Evolutionary conservation across 64 coral and sea anemone genomes (phyloP).

Genomic region (Pocillopora damicornis): DNA sequence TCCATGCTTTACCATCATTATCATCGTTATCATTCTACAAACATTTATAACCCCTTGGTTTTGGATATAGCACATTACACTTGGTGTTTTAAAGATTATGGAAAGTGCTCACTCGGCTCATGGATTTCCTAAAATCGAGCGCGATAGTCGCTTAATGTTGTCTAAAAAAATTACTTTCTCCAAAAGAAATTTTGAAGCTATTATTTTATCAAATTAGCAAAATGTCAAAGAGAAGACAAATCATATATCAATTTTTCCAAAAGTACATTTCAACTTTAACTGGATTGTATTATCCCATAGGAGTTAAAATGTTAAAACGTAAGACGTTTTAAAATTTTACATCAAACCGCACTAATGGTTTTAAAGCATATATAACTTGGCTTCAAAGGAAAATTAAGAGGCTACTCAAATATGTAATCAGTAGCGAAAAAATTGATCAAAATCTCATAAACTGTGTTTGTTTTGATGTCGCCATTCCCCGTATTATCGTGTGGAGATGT

Average conservation of each 20-base stretch:
- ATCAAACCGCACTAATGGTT: too few species aligned
- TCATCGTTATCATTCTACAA: too few species aligned
- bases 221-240: not conserved
- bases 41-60: too few species aligned
- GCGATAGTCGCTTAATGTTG: not conserved
- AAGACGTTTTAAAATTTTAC: too few species aligned
- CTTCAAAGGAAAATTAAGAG: not conserved
- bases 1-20: too few species aligned
- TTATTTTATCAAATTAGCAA: slow-evolving; percentile 6
- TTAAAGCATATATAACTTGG: not conserved
- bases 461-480: not conserved
- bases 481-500: not conserved
- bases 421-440: not conserved
- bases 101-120: too few species aligned
- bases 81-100: too few species aligned
- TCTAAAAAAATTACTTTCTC: not conserved
- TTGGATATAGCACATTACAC: too few species aligned
- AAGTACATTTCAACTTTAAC: not conserved
- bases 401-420: not conserved
- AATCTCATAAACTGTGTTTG: not conserved
- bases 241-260: not conserved
- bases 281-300: too few species aligned
- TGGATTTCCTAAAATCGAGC: not conserved
- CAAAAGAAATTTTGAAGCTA: not conserved
- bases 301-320: too few species aligned